Evolutionary conservation across 2,888 invertebrate species (phyloP), one percentile per base, ranked within the genome.

Genomic region (Escarpia spicata): DNA sequence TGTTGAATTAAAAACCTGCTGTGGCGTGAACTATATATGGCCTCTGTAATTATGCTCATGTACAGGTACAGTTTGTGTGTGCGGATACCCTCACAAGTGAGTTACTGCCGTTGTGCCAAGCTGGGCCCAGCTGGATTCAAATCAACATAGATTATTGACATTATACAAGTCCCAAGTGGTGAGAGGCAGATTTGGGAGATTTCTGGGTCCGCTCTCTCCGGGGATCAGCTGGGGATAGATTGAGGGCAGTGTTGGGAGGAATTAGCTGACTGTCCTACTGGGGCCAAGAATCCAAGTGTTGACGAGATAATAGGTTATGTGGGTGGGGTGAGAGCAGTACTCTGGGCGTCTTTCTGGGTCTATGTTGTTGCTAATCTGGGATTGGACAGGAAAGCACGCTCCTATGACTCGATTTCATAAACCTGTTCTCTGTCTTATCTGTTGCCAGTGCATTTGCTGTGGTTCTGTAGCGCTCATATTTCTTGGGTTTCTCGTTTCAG

Each of bases 111-210:
- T 75, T 75, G 75, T 3, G 75, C 75, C 75, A 75, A 75, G 75
- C 75, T 75, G 75, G 75, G 26, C 75, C 19, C 75, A 75, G 75
- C 75, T 75, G 75, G 75, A 75, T 26, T 19, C 26, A 75, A n/a
- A 75, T 75, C n/a, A 75, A 75, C 75, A 75, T 75, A 75, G 75
- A 75, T 75, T 75, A 75, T 75, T 75, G 75, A 75, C n/a, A 4
- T 75, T n/a, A 75, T 75, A 75, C 26, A 75, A 6, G 26, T 75
- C 26, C n/a, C 75, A 19, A 26, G 52, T 52, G 52, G 52, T 9
- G 52, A 52, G 10, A 52, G 52, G 75, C 75, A 75, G 75, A 75
- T 75, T 75, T 75, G 75, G 26, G n/a, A 75, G 75, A 19, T 75
- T 75, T 75, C 75, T 26, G 75, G 75, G 75, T 75, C 75, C 19